Base-by-base conservation (phyloP, 2,888 invertebrate species). In the Isotomurus palustris region DNA sequence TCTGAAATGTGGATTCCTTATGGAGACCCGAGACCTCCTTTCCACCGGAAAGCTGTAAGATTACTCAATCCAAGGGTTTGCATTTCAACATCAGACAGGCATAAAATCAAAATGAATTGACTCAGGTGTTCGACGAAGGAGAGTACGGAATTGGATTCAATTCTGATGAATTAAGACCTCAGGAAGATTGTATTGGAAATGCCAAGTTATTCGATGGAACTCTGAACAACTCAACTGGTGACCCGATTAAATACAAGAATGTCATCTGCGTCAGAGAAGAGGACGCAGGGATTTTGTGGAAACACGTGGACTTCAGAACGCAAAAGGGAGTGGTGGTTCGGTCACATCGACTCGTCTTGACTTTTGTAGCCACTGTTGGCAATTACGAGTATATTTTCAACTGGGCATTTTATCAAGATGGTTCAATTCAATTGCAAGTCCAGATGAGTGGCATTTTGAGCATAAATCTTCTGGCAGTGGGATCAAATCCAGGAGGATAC, bases 341-440 rank as follows among this genome's bases (percentile, higher is more conserved):
- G 0, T 47, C 53, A 2, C 60, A 57, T 17, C 50, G 60, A 35
- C 27, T 65, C 3, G 40, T 28, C 3, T 40, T 62, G 2, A 41
- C 53, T 2, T 56, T 58, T n/a, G 38, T 58, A n/a, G 56, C 51
- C 2, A 60, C 56, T 2, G 41, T 65, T 12, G 61, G 55, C 0
- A 62, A 65, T 43, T 65, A 65, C 38, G 62, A 62, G 24, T 65
- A 65, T 53, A 8, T 62, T 2, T 60, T 56, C 28, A 52, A 47
- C 27, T 65, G 62, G 62, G 27, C 49, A 25, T 65, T 65, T 43
- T 56, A 59, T 24, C 59, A 58, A 44, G 62, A 65, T 29, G 65
- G 40, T 0, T 52, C 57, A 10, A 65, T 65, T 27, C 12, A 62
- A 17, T 56, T 27, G 19, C 36, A 56, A 21, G 44, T 59, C 2